phyloP scores from a whole-genome alignment of 2,113 vertebrate species.

The Barbus barbus region DNA sequence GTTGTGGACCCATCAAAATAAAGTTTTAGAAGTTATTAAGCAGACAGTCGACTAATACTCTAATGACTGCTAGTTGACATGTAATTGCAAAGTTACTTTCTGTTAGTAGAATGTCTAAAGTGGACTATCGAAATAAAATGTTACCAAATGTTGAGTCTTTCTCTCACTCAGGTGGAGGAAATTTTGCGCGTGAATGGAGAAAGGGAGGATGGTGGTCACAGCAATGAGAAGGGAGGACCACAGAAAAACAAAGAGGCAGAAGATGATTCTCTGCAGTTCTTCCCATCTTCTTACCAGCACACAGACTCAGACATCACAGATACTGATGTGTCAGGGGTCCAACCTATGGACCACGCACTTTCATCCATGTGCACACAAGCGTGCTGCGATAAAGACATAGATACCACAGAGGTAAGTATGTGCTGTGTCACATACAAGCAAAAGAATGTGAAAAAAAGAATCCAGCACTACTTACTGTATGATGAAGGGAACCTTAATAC shows the following conservation, averaged over 20 bases:
- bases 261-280: constrained; percentile 62
- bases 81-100: no score
- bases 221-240: constrained; percentile 61
- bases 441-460: no score
- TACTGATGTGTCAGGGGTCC: neutral
- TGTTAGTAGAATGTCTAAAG: no score
- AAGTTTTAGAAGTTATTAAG: no score
- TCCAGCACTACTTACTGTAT: no score
- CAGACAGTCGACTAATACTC: no score
- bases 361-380: constrained; percentile 28
- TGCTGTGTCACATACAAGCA: neutral
- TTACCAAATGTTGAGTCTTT: no score
- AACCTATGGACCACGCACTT: neutral
- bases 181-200: constrained; percentile 83
- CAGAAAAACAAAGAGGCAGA: constrained; percentile 67
- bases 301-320: constrained; percentile 35
- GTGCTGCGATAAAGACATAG: constrained; percentile 11
- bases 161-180: constrained; percentile 76
- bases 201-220: constrained; percentile 57
- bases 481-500: no score
- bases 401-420: constrained; percentile 25
- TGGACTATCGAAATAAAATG: no score
- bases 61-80: no score
- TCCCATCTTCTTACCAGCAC: constrained; percentile 56
- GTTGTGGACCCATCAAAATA: no score